phyloP scores from a whole-genome alignment of 2,888 invertebrate genomes.

The Miltochrista miniata region DNA sequence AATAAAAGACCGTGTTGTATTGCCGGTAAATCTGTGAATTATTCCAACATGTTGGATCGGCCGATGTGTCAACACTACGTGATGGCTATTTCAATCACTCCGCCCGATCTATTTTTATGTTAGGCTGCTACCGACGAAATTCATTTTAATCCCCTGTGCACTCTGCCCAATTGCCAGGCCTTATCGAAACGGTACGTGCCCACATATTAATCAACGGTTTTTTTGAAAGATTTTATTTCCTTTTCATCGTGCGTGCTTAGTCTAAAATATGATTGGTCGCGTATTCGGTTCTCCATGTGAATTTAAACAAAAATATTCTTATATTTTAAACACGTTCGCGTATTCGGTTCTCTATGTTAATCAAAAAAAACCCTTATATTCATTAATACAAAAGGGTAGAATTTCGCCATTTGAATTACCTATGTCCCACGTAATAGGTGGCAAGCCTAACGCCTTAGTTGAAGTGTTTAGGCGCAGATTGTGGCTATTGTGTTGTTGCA shows the following conservation, averaged over 20 bases:
- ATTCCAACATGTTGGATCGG: slow-evolving; percentile 46
- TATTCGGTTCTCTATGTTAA: no score
- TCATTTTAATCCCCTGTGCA: slow-evolving; percentile 66
- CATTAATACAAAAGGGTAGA: no score
- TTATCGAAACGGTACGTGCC: slow-evolving; percentile 53
- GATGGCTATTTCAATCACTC: slow-evolving; percentile 63
- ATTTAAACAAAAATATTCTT: no score
- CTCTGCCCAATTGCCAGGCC: slow-evolving; percentile 62
- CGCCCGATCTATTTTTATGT: slow-evolving; percentile 47
- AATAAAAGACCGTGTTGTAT: slow-evolving; percentile 1
- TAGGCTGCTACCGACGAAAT: slow-evolving; percentile 50
- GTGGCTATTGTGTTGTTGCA: no score
- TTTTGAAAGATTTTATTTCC: slow-evolving; percentile 23
- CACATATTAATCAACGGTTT: slow-evolving; percentile 59
- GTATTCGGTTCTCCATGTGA: slow-evolving; percentile 13
- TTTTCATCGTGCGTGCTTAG: slow-evolving; percentile 5
- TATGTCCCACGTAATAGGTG: no score
- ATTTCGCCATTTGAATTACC: no score
- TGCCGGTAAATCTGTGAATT: slow-evolving; percentile 47
- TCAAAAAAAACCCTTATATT: no score
- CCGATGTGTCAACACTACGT: slow-evolving; percentile 63
- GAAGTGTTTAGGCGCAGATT: no score
- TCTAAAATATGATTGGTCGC: slow-evolving; percentile 25
- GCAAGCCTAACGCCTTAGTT: no score
- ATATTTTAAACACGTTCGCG: no score